A percentile compares a stretch with the other conserved stretches of the same genome.
Evolutionary conservation across 2,797 vertebrate species (phyloP).

Genomic region (Schizopygopsis pylzovi): DNA sequence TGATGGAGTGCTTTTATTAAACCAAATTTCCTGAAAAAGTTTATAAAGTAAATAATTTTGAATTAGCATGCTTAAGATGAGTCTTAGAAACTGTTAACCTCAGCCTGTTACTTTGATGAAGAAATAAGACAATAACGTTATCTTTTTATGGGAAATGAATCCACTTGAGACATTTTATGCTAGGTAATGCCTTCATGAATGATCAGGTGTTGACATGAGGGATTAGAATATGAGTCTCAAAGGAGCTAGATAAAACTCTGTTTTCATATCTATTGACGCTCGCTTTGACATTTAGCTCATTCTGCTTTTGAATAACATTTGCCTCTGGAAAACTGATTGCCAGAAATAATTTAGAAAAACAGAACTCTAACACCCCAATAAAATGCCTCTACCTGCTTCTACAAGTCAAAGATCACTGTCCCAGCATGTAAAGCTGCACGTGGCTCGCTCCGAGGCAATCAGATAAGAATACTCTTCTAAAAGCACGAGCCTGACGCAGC

Average conservation of each 20-base stretch:
- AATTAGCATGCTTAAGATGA: not conserved
- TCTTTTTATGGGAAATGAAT: not conserved
- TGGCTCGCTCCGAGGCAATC: slow-evolving; percentile 41
- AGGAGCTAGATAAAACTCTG: not conserved
- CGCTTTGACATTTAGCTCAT: slow-evolving; percentile 19
- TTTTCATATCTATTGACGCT: not conserved
- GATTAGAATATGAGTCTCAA: not conserved
- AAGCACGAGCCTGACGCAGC: slow-evolving; percentile 15
- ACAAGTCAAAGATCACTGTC: slow-evolving; percentile 51
- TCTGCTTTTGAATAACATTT: slow-evolving; percentile 25
- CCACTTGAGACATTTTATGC: not conserved
- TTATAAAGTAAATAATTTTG: not conserved
- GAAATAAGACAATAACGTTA: not conserved
- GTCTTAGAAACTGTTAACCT: not conserved
- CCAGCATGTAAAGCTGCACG: slow-evolving; percentile 33
- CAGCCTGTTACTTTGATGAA: not conserved
- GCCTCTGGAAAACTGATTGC: slow-evolving; percentile 31
- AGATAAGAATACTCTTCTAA: slow-evolving; percentile 47
- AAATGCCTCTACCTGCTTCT: slow-evolving; percentile 51
- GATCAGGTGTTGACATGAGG: slow-evolving; percentile 15
- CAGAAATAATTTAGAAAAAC: slow-evolving; percentile 7
- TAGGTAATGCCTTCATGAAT: not conserved
- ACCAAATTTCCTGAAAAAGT: slow-evolving; percentile 3
- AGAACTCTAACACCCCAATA: slow-evolving; percentile 13
- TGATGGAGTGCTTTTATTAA: slow-evolving; percentile 7